Evolutionary conservation across 2,113 vertebrate species (phyloP), one percentile per base, ranked within the genome.

Genomic region (Callithrix jacchus): DNA sequence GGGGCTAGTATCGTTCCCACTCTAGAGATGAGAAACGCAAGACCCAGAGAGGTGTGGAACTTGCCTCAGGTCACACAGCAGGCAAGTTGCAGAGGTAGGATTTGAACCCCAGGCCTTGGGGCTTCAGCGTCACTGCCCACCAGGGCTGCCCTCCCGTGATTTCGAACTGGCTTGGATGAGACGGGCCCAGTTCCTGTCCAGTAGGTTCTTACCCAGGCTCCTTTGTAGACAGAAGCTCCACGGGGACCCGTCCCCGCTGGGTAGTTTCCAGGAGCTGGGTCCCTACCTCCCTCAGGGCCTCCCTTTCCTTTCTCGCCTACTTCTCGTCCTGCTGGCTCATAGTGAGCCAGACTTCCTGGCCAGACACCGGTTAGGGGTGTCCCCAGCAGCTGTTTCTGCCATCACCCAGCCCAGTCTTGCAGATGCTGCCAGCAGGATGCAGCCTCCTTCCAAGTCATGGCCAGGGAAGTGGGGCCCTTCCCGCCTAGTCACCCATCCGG

Each of bases 341-440:
- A 27, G 30, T 14, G 11, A 94, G 70, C 77, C 89, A 91, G 95
- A 97, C 96, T 97, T 97, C 96, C 96, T 93, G 96, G 96, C 97
- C 97, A 98, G 97, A 98, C 96, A 6, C 83, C 6, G 25, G 37
- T 45, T 23, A 37, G 76, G 95, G 97, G 96, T 97, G 93, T 98
- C 97, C 98, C 97, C 96, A 90, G 95, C 97, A 97, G 97, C 98
- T 97, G 98, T 89, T 97, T 90, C 81, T 97, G 93, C 85, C 96
- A 97, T 98, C 92, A 90, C 89, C 86, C 4, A 85, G 87, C 76
- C 7, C 35, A 86, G 86, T 11, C 8, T 76, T 70, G 9, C 84
- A 88, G 90, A 90, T 52, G 92, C 80, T 14, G 87, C 96, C 93
- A 92, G 97, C 94, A 97, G 97, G 97, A 98, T 97, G 89, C 97